phyloP scores from a whole-genome alignment of 2,888 invertebrate genomes.

The Fabriciana adippe region DNA sequence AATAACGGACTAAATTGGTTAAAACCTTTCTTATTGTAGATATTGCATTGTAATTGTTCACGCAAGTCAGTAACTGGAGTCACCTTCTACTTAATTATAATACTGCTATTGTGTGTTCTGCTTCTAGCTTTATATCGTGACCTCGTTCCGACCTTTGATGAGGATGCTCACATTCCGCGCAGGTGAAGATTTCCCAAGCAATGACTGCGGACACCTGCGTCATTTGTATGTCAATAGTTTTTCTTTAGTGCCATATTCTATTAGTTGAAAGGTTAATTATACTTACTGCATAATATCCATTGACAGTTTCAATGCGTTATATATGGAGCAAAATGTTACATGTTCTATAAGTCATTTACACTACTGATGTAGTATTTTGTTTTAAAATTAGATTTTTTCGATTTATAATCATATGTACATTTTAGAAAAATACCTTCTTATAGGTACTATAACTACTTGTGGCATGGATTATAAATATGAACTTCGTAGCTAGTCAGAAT shows the following conservation, averaged over 20 bases:
- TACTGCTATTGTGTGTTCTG: slow-evolving; percentile 54
- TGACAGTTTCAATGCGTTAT: too few relatives aligned
- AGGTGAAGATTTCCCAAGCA: slow-evolving; percentile 59
- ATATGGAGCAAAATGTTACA: too few relatives aligned
- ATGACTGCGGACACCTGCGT: slow-evolving; percentile 29
- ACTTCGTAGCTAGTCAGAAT: too few relatives aligned
- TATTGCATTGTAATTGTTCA: slow-evolving; percentile 28
- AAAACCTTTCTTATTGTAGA: slow-evolving; percentile 12
- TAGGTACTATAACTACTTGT: too few relatives aligned
- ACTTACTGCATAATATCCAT: background rate
- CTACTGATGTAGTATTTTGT: too few relatives aligned
- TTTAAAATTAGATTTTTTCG: too few relatives aligned
- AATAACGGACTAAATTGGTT: background rate
- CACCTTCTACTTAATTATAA: slow-evolving; percentile 63
- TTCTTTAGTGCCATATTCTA: slow-evolving; percentile 7
- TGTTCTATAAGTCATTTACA: too few relatives aligned
- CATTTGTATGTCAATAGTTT: slow-evolving; percentile 3
- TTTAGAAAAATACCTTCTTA: too few relatives aligned
- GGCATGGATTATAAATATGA: too few relatives aligned
- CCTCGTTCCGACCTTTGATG: slow-evolving; percentile 71
- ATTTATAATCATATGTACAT: too few relatives aligned
- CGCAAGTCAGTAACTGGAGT: slow-evolving; percentile 42
- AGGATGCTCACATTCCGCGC: slow-evolving; percentile 76
- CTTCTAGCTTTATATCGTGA: slow-evolving; percentile 45
- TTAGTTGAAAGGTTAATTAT: slow-evolving; percentile 21